Evolutionary conservation across 2,888 invertebrate genomes (phyloP), one percentile per base, ranked within the genome.

Genomic region (Lordiphosa andalusiaca): DNA sequence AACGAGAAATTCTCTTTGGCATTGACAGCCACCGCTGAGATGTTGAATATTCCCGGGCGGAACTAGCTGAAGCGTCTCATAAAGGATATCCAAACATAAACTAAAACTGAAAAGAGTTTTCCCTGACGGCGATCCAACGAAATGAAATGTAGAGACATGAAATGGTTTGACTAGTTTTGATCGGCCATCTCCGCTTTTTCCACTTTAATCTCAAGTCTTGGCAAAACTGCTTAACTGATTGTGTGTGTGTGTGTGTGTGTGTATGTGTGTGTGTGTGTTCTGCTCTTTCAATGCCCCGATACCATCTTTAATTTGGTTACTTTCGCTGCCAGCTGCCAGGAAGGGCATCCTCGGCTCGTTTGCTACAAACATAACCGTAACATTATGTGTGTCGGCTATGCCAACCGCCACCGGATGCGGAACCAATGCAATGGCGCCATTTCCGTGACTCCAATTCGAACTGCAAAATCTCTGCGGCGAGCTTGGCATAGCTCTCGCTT

Each of bases 391-490:
- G 30, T 47, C 35, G 41, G 57, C 56, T 42, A 16, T 48, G 21
- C 49, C 59, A 46, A 53, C 60, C 39, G 48, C 51, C 35, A 53
- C 46, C 68, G 65, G 68, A 60, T 62, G 44, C 65, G 65, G 68
- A 67, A 66, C 68, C 68, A 61, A 66, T 66, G 62, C 62, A 67
- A 66, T 62, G 65, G 62, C 53, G 41, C 68, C 65, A 67, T 66
- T 61, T 66, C 65, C 65, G 61, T 44, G 41, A 50, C 38, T 40
- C 49, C 23, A 42, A 25, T 33, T 46, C 44, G 46, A 46, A 51
- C 62, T 66, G 68, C 65, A 67, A 37, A 67, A 67, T 61, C 65
- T 61, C 50, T 61, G 65, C 69, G 65, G 65, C 67, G 19, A 48
- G 39, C 13, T 16, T 36, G 6, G 4, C n/a, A 44, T 23, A 2